Evolutionary conservation across 2,888 invertebrate genomes (phyloP).

Genomic region (Stomorhina lunata): DNA sequence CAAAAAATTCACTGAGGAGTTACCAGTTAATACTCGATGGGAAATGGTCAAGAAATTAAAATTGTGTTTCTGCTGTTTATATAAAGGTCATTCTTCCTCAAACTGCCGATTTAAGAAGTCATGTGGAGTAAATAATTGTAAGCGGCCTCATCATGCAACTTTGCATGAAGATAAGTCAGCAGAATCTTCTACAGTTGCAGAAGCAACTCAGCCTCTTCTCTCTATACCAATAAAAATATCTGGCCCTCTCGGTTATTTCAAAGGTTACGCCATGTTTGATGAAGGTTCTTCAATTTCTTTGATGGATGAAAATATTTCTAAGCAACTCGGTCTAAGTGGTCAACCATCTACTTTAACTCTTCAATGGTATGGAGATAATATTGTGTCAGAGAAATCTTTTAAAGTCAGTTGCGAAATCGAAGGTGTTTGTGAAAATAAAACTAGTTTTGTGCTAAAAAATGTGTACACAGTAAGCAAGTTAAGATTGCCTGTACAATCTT

Average conservation of each 20-base stretch:
- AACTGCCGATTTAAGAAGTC: not conserved
- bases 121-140: not conserved
- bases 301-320: not conserved
- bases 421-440: not conserved
- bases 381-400: not conserved
- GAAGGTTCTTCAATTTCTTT: conserved; percentile 35
- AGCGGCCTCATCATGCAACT: not conserved
- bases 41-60: not conserved
- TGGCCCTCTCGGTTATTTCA: not conserved
- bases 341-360: conserved; percentile 14
- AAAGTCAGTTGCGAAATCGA: conserved; percentile 7
- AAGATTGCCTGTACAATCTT: no score
- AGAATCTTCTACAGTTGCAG: not conserved
- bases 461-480: no score
- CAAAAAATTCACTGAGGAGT: not conserved
- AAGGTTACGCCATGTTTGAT: conserved; percentile 8
- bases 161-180: not conserved
- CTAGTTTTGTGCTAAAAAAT: not conserved
- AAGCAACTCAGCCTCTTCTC: not conserved
- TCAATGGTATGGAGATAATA: conserved; percentile 12
- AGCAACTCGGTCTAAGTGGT: conserved; percentile 22
- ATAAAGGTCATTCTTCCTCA: not conserved
- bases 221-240: not conserved
- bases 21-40: no score
- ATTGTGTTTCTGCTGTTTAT: not conserved